phyloP scores from a whole-genome alignment of 1,140 invertebrate species.

The Rhyzopertha dominica region DNA sequence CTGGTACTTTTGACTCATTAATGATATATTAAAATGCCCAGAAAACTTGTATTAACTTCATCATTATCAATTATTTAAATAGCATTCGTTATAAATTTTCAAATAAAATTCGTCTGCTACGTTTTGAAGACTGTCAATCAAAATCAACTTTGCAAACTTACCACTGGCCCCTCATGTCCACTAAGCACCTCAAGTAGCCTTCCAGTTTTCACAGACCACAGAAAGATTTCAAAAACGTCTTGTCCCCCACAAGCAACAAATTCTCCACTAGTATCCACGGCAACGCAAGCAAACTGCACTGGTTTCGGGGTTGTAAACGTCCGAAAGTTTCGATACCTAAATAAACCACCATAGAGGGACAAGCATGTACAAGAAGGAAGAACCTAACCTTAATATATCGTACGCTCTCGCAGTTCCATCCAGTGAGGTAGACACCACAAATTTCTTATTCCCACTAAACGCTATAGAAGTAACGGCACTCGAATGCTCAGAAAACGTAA shows the following conservation, averaged over 20 bases:
- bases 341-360: too few relatives aligned
- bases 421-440: conserved; percentile 82
- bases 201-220: conserved; percentile 94
- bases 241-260: conserved; percentile 89
- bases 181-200: conserved; percentile 82
- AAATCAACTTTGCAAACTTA: too few relatives aligned
- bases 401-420: conserved; percentile 96
- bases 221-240: conserved; percentile 90
- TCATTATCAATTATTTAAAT: too few relatives aligned
- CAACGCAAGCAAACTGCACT: conserved; percentile 88
- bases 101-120: too few relatives aligned
- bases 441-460: conserved; percentile 89
- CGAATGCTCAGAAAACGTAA: conserved; percentile 90
- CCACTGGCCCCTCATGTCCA: conserved; percentile 90
- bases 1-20: too few relatives aligned
- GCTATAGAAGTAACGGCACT: conserved; percentile 72
- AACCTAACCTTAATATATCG: conserved; percentile 75
- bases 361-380: too few relatives aligned
- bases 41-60: too few relatives aligned
- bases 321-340: conserved; percentile 92
- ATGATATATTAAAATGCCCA: too few relatives aligned
- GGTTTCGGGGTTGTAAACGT: conserved; percentile 87
- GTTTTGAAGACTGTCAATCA: too few relatives aligned
- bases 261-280: conserved; percentile 84
- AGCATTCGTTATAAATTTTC: too few relatives aligned